A percentile compares a stretch with the other conserved stretches of the same genome.
These are phyloP conservation scores for Leucania comma DNA, from an alignment of 2,888 invertebrate species.

Conservation along the genomic window DNA sequence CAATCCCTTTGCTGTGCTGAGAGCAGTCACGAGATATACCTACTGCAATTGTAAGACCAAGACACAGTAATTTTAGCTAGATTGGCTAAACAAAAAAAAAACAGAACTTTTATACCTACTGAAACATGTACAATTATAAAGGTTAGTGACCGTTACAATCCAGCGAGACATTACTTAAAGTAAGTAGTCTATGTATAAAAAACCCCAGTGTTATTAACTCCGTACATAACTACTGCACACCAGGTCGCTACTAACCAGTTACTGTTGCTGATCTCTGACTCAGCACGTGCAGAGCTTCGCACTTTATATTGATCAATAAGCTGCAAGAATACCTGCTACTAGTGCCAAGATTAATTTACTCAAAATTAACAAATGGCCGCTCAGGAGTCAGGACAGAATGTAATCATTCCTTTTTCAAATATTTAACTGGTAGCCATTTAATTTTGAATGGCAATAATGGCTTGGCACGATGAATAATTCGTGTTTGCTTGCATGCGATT, in stretches of 20 bases:
- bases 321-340: slow-evolving; percentile 12
- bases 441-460: slow-evolving; percentile 6
- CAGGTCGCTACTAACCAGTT: slow-evolving; percentile 12
- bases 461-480: slow-evolving; percentile 13
- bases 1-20: too few relatives aligned
- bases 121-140: slow-evolving; percentile 10
- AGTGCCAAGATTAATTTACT: slow-evolving; percentile 30
- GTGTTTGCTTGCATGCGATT: slow-evolving; percentile 2
- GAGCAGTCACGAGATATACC: too few relatives aligned
- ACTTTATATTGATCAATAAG: slow-evolving; percentile 36
- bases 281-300: slow-evolving; percentile 33
- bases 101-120: neutral
- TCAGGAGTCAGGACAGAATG: slow-evolving; percentile 12
- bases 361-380: slow-evolving; percentile 20
- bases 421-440: slow-evolving; percentile 27
- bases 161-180: neutral
- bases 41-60: neutral
- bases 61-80: neutral
- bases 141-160: neutral
- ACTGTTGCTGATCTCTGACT: slow-evolving; percentile 44
- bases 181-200: neutral
- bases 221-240: neutral
- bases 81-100: too few relatives aligned
- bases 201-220: slow-evolving; percentile 18
- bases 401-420: slow-evolving; percentile 34